Conservation (phyloP, 1,140 invertebrate genomes). For the Achatina immaculata region DNA sequence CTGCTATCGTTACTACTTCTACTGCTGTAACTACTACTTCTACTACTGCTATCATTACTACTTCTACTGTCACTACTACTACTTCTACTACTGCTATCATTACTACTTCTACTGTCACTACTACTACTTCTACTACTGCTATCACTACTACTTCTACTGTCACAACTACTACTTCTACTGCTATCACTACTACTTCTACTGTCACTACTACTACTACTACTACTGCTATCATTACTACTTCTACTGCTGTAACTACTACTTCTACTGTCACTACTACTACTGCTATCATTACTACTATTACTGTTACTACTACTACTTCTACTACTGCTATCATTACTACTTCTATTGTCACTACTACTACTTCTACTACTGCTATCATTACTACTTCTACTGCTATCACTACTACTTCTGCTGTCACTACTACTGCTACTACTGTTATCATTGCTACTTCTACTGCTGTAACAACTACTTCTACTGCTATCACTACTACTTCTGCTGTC, state of each 20-base stretch:
- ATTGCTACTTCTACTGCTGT: background rate
- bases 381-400: too few species aligned
- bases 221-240: background rate
- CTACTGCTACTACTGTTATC: conserved; percentile 12
- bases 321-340: too few species aligned
- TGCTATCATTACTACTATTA: background rate
- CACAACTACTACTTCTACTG: conserved; percentile 10
- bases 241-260: background rate
- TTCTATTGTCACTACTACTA: too few species aligned
- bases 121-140: conserved; percentile 20
- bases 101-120: background rate
- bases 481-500: background rate
- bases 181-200: conserved; percentile 17
- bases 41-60: background rate
- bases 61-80: background rate
- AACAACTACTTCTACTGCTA: background rate
- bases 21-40: conserved; percentile 17
- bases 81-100: background rate
- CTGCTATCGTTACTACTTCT: conserved; percentile 24
- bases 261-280: background rate
- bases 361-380: too few species aligned
- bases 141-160: conserved; percentile 23
- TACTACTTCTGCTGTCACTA: background rate
- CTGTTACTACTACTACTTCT: background rate
- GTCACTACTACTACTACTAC: conserved; percentile 15